phyloP scores from a whole-genome alignment of 30 jellyfish, hydroid and myxozoan genomes.

The Cassiopea xamachana region DNA sequence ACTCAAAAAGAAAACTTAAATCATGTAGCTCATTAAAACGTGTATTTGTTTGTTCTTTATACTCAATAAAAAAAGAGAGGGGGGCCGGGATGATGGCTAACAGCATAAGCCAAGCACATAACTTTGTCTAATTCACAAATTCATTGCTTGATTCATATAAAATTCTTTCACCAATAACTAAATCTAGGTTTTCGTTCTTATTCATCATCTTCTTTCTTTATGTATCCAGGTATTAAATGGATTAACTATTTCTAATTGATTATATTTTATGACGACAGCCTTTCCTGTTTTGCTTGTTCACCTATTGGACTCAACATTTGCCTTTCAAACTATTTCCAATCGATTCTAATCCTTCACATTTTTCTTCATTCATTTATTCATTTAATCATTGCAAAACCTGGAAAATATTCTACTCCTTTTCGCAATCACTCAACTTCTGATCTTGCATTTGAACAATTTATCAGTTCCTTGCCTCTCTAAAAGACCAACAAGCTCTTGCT shows the following conservation, averaged over 20 bases:
- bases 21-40: too few relatives aligned
- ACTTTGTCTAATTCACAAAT: too few relatives aligned
- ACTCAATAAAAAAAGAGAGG: too few relatives aligned
- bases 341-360: neutral
- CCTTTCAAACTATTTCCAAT: neutral
- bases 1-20: too few relatives aligned
- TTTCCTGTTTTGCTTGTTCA: neutral
- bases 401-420: neutral
- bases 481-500: neutral
- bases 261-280: neutral
- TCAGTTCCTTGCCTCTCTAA: neutral
- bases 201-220: too few relatives aligned
- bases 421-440: neutral
- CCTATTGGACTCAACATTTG: neutral
- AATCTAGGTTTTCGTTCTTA: too few relatives aligned
- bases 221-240: neutral
- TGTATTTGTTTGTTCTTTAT: too few relatives aligned
- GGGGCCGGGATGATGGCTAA: too few relatives aligned
- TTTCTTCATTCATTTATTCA: neutral
- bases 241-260: too few relatives aligned
- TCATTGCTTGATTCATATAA: too few relatives aligned
- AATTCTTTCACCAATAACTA: too few relatives aligned
- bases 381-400: neutral
- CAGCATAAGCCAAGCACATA: too few relatives aligned
- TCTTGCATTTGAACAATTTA: neutral